Base-by-base conservation (phyloP, 2,888 invertebrate genomes). In the Acanthosepion pharaonis region DNA sequence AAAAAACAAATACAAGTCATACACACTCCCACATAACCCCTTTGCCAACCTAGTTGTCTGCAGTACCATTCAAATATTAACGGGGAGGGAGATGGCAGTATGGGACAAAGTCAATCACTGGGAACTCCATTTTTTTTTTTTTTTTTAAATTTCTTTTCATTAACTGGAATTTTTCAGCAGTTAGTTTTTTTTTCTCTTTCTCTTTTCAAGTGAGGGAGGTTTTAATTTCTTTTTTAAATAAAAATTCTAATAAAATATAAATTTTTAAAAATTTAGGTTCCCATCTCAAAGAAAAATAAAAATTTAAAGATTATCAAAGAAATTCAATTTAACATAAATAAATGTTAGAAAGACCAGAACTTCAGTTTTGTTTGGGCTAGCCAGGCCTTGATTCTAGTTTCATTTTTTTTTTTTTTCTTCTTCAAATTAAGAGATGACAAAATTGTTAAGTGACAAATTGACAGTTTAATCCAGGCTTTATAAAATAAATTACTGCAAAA, bases 191-290 rank as follows among this genome's bases (percentile, higher is more conserved):
- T 20, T 55, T 55, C 20, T 55, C 3, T 59, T 59, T 15, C 8
- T 15, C 51, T 51, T 51, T 4, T 59, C 23, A 23, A 59, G 42
- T 42, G 20, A 20, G 48, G 92, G 42, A 49, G 48, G 92, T 49
- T 49, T 48, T 28, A 23, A 92, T 48, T 48, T 28, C 42, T 42
- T 42, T 42, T 42, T 23, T 28, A 92, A 92, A 92, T 25, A 25
- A 92, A 91, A 92, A 92, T 92, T 42, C 1, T 92, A 92, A 92
- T 92, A 49, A 48, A 92, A 92, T 42, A 42, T 23, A 92, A 92
- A 92, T 49, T 48, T 48, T 92, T 48, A 92, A 48, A 92, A 92
- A 48, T 48, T 92, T 48, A 92, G 20, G 5, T 92, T 92, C 48
- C 92, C 48, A 92, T 20, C 20, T 48, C 42, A 48, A 92, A 92